Percentiles rank a stretch among this genome's conserved stretches.
These are phyloP conservation scores for Cyprinodon variegatus DNA, from an alignment of 2,113 vertebrate genomes.

Conservation along the genomic window DNA sequence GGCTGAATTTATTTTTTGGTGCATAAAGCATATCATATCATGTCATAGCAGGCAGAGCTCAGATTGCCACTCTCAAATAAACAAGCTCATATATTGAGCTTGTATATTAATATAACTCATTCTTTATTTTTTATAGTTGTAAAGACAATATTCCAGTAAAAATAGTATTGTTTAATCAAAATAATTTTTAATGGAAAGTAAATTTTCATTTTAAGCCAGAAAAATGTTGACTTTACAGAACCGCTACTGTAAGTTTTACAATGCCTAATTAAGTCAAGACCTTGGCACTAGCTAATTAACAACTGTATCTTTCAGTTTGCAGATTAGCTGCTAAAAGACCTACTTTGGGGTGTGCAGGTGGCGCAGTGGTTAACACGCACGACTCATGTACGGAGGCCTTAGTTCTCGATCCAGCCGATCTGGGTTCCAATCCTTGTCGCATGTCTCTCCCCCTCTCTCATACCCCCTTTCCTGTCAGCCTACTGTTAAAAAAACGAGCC, in stretches of 20 bases:
- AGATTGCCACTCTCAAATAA: background rate
- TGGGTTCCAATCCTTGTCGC: too few relatives aligned
- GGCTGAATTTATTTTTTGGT: constrained; percentile 12
- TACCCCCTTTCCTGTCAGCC: too few relatives aligned
- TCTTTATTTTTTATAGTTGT: background rate
- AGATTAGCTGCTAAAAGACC: too few relatives aligned
- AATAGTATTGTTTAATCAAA: background rate
- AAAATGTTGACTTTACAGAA: background rate
- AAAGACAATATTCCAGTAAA: background rate
- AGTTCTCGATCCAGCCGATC: too few relatives aligned
- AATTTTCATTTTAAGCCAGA: background rate
- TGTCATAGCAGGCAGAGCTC: constrained; percentile 3
- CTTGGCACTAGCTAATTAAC: too few relatives aligned
- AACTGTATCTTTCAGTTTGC: too few relatives aligned
- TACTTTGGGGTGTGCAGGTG: too few relatives aligned
- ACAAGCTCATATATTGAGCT: background rate
- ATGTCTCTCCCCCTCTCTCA: too few relatives aligned
- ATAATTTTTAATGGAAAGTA: background rate
- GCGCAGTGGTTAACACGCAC: too few relatives aligned
- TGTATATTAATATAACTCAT: background rate
- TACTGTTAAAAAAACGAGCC: too few relatives aligned
- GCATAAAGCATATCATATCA: constrained; percentile 5
- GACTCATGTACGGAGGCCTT: too few relatives aligned
- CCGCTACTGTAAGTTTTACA: background rate
- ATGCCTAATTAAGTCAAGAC: background rate